A percentile compares a stretch with the other conserved stretches of the same genome.
Evolutionary conservation across 2,888 invertebrate genomes (phyloP).

Genomic region (Leptinotarsa haldemani): DNA sequence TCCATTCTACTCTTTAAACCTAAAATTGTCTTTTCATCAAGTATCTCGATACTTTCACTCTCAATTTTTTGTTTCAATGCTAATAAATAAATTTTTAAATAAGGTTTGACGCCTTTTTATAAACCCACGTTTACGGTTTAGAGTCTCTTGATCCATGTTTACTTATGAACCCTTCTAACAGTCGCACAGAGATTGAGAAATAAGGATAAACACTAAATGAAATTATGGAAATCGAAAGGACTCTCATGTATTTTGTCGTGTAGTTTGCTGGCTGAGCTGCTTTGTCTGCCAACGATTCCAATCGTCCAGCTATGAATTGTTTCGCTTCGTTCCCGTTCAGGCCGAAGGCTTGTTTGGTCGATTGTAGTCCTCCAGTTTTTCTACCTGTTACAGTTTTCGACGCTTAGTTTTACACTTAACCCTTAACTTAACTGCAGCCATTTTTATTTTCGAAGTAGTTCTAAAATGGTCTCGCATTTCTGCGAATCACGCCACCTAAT

Average conservation of each 20-base stretch:
- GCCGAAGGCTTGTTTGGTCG: background rate
- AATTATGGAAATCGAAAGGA: background rate
- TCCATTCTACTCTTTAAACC: background rate
- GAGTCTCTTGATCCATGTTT: background rate
- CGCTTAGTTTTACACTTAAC: background rate
- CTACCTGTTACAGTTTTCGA: background rate
- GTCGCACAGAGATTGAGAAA: slow-evolving; percentile 1
- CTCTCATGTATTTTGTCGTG: background rate
- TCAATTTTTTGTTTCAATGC: background rate
- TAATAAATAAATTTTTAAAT: slow-evolving; percentile 4
- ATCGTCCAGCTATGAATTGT: background rate
- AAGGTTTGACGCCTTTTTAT: slow-evolving; percentile 1
- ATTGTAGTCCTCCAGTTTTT: background rate
- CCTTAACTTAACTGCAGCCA: too few relatives aligned
- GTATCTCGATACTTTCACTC: background rate
- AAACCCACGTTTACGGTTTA: background rate
- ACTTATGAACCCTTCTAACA: background rate
- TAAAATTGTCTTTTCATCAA: background rate
- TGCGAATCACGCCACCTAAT: too few relatives aligned
- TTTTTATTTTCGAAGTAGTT: too few relatives aligned
- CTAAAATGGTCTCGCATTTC: too few relatives aligned
- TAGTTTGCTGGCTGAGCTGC: background rate
- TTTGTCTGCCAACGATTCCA: background rate
- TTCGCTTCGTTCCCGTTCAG: background rate
- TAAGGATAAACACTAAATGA: background rate